Base-by-base conservation (phyloP, 2,888 invertebrate genomes). In the Sicus ferrugineus region DNA sequence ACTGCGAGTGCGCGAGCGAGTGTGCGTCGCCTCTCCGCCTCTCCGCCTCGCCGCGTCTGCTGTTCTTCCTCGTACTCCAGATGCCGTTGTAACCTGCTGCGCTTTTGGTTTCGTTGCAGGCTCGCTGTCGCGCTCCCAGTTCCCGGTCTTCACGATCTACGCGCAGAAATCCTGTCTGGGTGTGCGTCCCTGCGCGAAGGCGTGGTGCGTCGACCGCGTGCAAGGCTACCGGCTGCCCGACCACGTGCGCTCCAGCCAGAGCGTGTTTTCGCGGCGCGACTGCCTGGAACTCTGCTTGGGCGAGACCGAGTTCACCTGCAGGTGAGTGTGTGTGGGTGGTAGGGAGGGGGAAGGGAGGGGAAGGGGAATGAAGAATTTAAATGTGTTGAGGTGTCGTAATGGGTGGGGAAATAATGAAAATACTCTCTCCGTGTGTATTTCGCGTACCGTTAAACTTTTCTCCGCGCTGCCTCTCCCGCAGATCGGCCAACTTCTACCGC, bases 71-170 rank as follows among this genome's bases (percentile, higher is more conserved):
- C n/a, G n/a, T n/a, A n/a, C n/a, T n/a, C n/a, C n/a, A n/a, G n/a
- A n/a, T n/a, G n/a, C n/a, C n/a, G n/a, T n/a, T n/a, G n/a, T n/a
- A n/a, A n/a, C 58, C 58, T 58, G 48, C 66, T 70, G 68, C 56
- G 16, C 61, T 69, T 65, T 54, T 69, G 21, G n/a, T 70, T 69
- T 59, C 66, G 67, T 68, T 73, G 62, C 91, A 94, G 96, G 94
- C 86, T 94, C 96, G 71, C 88, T 96, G 83, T 93, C 94, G 75
- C 93, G 93, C 84, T 96, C 96, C 52, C 96, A 96, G 86, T 96
- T 95, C 87, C 96, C 96, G 69, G 96, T 96, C 78, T 96, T 96
- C 88, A 96, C 96, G 75, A 95, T 96, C 86, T 96, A 96, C 90
- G 96, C 96, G 77, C 96, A 96, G 88, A 96, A 96, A 89, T 94